phyloP scores from a whole-genome alignment of 1,140 invertebrate genomes.

The Liolophura sinensis region DNA sequence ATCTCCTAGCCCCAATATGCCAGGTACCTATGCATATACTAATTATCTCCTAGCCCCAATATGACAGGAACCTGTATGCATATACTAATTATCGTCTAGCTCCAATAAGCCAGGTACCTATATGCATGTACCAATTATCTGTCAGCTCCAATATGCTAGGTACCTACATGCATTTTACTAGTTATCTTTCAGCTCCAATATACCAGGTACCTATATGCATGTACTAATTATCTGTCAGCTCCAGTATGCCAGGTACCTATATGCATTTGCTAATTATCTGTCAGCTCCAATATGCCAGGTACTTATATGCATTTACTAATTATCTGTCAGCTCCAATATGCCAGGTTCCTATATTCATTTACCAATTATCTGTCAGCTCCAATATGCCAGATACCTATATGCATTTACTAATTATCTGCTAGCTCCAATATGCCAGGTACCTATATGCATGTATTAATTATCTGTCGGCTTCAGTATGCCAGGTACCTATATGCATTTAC shows the following conservation, averaged over 20 bases:
- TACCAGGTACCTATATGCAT: too few species aligned
- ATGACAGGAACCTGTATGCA: too few species aligned
- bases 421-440: not conserved
- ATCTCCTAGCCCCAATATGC: not conserved
- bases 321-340: not conserved
- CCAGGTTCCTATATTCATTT: not conserved
- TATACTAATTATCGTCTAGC: too few species aligned
- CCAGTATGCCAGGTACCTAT: too few species aligned
- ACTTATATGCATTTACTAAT: not conserved
- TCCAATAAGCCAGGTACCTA: too few species aligned
- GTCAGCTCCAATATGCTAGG: too few species aligned
- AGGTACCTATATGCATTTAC: too few species aligned
- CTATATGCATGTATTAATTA: not conserved
- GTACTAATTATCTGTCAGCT: too few species aligned
- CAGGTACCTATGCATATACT: not conserved
- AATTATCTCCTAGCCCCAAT: not conserved
- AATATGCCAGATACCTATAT: not conserved
- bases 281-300: not conserved
- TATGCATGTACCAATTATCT: too few species aligned
- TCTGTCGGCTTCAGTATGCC: not conserved
- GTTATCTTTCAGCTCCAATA: conserved; percentile 1
- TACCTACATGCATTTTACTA: conserved; percentile 7
- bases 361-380: not conserved
- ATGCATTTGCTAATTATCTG: not conserved
- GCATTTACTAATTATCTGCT: not conserved